phyloP scores from a whole-genome alignment of 2,888 invertebrate species.

The Catocala fraxini region DNA sequence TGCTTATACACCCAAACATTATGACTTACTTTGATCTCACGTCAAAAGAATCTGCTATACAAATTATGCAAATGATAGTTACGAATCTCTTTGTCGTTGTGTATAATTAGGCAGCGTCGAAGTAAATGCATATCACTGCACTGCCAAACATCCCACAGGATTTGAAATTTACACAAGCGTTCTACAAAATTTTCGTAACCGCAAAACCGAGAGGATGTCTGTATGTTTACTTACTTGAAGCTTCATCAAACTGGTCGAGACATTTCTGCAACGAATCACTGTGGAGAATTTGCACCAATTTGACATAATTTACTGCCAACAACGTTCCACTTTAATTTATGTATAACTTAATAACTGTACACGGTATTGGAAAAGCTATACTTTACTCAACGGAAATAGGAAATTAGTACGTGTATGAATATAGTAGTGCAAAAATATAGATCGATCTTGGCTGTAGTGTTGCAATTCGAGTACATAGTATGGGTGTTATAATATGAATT shows the following conservation, averaged over 20 bases:
- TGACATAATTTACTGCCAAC: slow-evolving; percentile 55
- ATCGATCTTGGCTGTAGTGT: no score
- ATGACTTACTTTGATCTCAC: no score
- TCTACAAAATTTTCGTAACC: background rate
- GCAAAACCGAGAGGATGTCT: background rate
- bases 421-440: no score
- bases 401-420: no score
- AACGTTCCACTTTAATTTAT: slow-evolving; percentile 56
- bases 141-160: background rate
- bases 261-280: slow-evolving; percentile 32
- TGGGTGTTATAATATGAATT: no score
- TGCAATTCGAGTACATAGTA: no score
- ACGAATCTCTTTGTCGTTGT: no score
- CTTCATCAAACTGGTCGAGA: slow-evolving; percentile 12
- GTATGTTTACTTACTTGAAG: slow-evolving; percentile 20
- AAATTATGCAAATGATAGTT: no score
- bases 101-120: no score
- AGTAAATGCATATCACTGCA: slow-evolving; percentile 1
- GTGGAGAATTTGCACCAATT: slow-evolving; percentile 47
- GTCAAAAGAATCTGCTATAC: no score
- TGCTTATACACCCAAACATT: no score
- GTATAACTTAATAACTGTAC: slow-evolving; percentile 55
- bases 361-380: slow-evolving; percentile 39
- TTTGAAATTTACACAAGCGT: background rate
- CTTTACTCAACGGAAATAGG: slow-evolving; percentile 3